A percentile compares a stretch with the other conserved stretches of the same genome.
Evolutionary conservation across 2,888 invertebrate genomes (phyloP).

Genomic region (Sinhomidia bicolor): DNA sequence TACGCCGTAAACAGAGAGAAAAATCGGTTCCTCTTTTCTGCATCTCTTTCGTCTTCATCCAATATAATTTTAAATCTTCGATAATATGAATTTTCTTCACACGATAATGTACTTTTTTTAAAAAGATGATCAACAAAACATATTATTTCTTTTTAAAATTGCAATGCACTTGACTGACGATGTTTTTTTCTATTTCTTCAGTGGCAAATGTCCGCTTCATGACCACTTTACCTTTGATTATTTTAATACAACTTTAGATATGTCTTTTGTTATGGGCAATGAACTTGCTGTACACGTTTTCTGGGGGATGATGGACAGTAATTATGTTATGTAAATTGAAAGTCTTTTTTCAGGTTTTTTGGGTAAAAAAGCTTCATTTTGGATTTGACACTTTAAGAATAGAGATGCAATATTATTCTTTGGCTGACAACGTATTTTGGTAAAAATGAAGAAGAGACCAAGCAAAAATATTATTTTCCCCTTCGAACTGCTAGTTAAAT

Average conservation of each 20-base stretch:
- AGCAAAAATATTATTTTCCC: background rate
- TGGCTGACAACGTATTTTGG: background rate
- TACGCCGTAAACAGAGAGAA: background rate
- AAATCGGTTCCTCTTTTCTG: background rate
- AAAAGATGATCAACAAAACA: background rate
- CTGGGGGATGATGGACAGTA: conserved; percentile 54
- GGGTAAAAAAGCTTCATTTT: background rate
- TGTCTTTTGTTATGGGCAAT: conserved; percentile 45
- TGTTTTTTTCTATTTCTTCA: conserved; percentile 12
- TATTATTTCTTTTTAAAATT: background rate
- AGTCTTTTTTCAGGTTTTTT: conserved; percentile 15
- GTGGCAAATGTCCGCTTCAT: background rate
- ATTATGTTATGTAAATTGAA: conserved; percentile 50
- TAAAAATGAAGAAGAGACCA: background rate
- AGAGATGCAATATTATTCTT: background rate
- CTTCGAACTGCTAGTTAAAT: background rate
- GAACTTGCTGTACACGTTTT: conserved; percentile 47
- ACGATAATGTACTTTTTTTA: no score
- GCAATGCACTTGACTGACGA: no score
- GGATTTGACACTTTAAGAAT: conserved; percentile 27
- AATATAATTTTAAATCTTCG: background rate
- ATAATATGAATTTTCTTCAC: conserved; percentile 34
- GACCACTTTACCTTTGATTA: no score
- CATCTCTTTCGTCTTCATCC: background rate
- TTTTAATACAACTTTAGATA: no score